phyloP scores from a whole-genome alignment of 2,888 invertebrate genomes.

The Nymphalis urticae region DNA sequence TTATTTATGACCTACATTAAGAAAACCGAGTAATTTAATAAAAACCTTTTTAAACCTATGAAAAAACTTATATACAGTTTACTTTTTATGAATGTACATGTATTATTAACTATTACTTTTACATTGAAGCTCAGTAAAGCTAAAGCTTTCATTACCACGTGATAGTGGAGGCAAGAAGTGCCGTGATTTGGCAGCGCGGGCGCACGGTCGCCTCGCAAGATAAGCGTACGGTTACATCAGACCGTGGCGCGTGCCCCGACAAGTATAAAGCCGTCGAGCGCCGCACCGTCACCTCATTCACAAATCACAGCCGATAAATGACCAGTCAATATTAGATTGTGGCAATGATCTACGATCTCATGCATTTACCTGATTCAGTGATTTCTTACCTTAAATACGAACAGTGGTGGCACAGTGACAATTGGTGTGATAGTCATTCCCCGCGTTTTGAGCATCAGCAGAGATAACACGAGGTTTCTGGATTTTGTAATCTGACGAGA shows the following conservation, averaged over 20 bases:
- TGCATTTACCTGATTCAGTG: constrained; percentile 64
- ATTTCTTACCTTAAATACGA: constrained; percentile 65
- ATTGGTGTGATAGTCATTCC: constrained; percentile 76
- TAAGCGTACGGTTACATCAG: constrained; percentile 70
- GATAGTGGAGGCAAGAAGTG: constrained; percentile 31
- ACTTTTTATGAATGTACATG: too few relatives aligned
- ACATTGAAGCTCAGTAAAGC: neutral
- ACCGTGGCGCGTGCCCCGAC: constrained; percentile 56
- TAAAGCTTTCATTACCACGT: neutral
- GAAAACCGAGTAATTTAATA: too few relatives aligned
- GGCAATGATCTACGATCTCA: constrained; percentile 78
- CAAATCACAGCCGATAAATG: constrained; percentile 67
- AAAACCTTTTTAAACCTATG: too few relatives aligned
- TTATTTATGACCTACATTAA: too few relatives aligned
- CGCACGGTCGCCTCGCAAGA: constrained; percentile 55
- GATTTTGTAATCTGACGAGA: constrained; percentile 63
- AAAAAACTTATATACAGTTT: too few relatives aligned
- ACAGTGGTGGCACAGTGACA: constrained; percentile 80
- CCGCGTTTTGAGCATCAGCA: constrained; percentile 74
- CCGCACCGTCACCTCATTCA: constrained; percentile 61
- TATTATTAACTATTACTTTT: neutral
- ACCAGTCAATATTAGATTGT: constrained; percentile 69
- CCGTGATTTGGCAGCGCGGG: constrained; percentile 29
- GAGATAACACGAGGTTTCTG: constrained; percentile 64
- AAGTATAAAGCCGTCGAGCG: constrained; percentile 60